Percentiles rank a stretch among this genome's conserved stretches.
Evolutionary conservation across 1,140 invertebrate species (phyloP).

Genomic region (Bombus difficillimus): DNA sequence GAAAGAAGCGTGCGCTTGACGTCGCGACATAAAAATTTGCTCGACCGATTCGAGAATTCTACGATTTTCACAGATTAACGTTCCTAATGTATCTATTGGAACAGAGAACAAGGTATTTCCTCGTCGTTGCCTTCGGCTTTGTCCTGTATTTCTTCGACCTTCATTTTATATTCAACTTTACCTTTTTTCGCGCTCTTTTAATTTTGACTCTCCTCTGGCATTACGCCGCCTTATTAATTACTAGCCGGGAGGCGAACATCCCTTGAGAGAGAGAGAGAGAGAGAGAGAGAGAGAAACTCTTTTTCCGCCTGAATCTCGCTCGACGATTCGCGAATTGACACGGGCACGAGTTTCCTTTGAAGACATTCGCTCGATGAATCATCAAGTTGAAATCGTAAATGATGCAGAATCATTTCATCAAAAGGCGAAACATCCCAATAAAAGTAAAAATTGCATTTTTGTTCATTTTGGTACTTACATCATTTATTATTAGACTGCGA

Average conservation of each 20-base stretch:
- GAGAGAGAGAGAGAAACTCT: neutral
- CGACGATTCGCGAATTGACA: constrained; percentile 5
- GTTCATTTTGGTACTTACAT: neutral
- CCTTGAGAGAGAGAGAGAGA: too few relatives aligned
- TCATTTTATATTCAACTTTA: neutral
- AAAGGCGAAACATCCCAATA: neutral
- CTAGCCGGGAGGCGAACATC: neutral
- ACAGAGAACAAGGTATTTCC: neutral
- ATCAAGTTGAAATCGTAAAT: neutral
- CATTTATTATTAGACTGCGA: too few relatives aligned
- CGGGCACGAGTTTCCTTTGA: neutral
- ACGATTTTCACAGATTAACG: neutral
- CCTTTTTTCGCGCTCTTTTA: neutral
- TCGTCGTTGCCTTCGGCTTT: neutral
- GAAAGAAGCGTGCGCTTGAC: neutral
- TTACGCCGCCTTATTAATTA: constrained; percentile 19
- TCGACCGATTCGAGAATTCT: neutral
- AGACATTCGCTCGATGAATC: neutral
- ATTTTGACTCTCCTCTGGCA: neutral
- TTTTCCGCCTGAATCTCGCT: neutral
- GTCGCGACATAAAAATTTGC: constrained; percentile 6
- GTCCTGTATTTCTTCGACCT: neutral
- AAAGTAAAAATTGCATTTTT: neutral
- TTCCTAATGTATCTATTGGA: too few relatives aligned
- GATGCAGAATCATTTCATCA: neutral